These are phyloP conservation scores for Pristiophorus japonicus DNA, from an alignment of 2,113 vertebrate species.

Conservation along the genomic window DNA sequence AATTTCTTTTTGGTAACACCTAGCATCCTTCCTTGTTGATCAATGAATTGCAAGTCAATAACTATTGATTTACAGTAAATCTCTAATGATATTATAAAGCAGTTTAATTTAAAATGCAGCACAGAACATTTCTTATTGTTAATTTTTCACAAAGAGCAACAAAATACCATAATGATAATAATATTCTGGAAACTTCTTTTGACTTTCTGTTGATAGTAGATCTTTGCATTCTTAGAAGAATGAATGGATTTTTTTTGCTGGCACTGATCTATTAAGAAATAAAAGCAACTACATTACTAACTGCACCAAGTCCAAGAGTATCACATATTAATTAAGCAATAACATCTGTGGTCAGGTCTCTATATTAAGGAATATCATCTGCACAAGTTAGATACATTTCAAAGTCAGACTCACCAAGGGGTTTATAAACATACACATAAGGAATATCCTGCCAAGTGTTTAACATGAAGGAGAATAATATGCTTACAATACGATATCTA, in stretches of 20 bases:
- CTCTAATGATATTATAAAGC: background rate
- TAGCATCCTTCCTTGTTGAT: background rate
- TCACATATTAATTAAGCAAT: constrained; percentile 13
- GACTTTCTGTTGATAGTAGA: background rate
- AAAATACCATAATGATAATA: background rate
- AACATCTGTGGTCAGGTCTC: constrained; percentile 20
- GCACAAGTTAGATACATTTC: background rate
- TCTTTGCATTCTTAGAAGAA: background rate
- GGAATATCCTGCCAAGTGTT: constrained; percentile 8
- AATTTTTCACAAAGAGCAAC: background rate
- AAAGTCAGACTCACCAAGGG: background rate
- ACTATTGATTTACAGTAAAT: background rate
- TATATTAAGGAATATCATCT: background rate
- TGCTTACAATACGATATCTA: background rate
- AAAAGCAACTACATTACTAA: background rate
- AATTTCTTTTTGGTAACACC: background rate
- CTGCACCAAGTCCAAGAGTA: background rate
- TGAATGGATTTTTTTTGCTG: background rate
- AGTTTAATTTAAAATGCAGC: background rate
- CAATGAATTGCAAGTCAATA: background rate
- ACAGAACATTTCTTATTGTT: background rate
- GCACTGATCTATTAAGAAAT: background rate
- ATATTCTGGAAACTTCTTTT: background rate
- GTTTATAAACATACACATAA: background rate
- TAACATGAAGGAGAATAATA: constrained; percentile 1